These are phyloP conservation scores for Acanthosepion lycidas DNA, from an alignment of 2,888 invertebrate genomes.

Conservation along the genomic window DNA sequence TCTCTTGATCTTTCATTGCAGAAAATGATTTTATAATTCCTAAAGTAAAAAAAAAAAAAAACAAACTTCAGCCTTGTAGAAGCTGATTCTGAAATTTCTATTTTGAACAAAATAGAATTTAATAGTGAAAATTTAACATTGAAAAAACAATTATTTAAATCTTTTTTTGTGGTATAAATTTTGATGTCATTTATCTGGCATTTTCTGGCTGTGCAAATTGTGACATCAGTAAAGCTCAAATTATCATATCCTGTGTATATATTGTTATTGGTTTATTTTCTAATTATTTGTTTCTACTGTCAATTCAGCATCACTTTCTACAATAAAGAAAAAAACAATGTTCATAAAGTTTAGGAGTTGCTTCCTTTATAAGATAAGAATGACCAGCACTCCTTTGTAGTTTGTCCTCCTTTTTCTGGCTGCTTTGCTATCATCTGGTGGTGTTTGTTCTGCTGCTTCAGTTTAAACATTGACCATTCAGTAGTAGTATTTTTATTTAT, in stretches of 20 bases:
- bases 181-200: too few species aligned
- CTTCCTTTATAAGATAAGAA: not conserved
- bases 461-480: not conserved
- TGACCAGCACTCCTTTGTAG: not conserved
- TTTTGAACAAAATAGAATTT: not conserved
- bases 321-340: not conserved
- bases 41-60: too few species aligned
- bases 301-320: conserved; percentile 5
- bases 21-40: too few species aligned
- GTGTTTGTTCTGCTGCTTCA: not conserved
- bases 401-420: not conserved
- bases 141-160: too few species aligned
- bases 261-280: not conserved
- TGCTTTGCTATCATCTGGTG: not conserved
- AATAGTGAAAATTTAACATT: too few species aligned
- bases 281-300: not conserved
- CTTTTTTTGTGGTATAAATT: too few species aligned
- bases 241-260: too few species aligned
- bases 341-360: not conserved
- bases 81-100: not conserved
- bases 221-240: too few species aligned
- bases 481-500: not conserved
- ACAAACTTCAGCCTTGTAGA: not conserved
- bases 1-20: not conserved
- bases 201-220: too few species aligned